Base-by-base conservation (phyloP, 64 coral and sea anemone genomes). In the Montipora capricornis region DNA sequence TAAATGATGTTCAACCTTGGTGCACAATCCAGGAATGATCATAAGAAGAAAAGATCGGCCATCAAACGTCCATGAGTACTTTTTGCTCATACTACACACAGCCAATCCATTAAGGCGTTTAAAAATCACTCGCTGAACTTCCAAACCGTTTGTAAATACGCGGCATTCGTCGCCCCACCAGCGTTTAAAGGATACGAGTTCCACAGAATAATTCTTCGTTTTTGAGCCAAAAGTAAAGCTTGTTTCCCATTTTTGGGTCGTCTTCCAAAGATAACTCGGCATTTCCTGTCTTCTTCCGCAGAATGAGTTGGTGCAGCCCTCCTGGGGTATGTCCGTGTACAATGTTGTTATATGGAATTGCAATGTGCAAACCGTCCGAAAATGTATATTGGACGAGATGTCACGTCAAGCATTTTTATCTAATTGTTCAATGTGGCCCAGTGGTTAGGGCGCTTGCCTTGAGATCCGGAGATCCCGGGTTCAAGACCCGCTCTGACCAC, bases 61-160 rank as follows among this genome's bases (percentile, higher is more conserved):
- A 46, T 86, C 82, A 15, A 86, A 86, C 5, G 8, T 44, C 82
- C 82, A 86, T 5, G 82, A 47, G 6, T 71, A 67, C 14, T 86
- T 66, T 68, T 86, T 64, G 82, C 82, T 86, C 13, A 17, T 16
- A 50, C 45, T 70, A 6, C 62, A 86, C 44, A 86, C 82, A 14
- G 82, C 82, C 67, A 86, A 86, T 46, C 82, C 82, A 48, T 86
- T 86, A 3, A 86, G 66, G 1, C 82, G 82, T 68, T 86, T 86
- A 20, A 71, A 86, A 70, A 66, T 73, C 22, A 68, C n/a, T 44
- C 4, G 45, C 19, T 70, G 16, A 71, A 86, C 71, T 71, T 86
- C 15, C 62, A 86, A 24, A 12, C 82, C 82, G 14, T 86, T 86
- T n/a, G 82, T 86, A 17, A 86, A 86, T 20, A 86, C 67, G 45